Evolutionary conservation across 2,888 invertebrate species (phyloP), one percentile per base, ranked within the genome.

Genomic region (Eilema griseolum): DNA sequence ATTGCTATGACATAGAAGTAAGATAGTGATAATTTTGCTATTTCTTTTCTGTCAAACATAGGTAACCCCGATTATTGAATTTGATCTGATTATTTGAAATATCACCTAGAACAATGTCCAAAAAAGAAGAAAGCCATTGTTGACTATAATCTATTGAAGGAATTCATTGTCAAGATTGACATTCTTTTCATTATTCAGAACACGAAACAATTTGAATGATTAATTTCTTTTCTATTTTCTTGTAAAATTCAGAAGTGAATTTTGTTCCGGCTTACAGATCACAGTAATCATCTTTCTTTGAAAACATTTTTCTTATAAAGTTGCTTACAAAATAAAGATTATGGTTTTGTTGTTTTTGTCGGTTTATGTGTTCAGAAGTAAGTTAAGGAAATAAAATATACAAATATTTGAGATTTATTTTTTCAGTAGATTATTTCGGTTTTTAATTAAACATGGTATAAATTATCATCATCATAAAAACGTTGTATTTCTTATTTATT

Each of bases 151-250:
- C 52, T 52, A 52, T 52, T n/a, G 10, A n/a, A 52, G 4, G 10
- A 10, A 52, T n/a, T 4, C 28, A 60, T 28, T 24, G 23, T 37
- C 1, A 2, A 37, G 16, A 37, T 37, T 37, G 61, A 24, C 33
- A 24, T 37, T 62, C 23, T 37, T 37, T 37, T 62, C 37, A 62
- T 62, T 62, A 62, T 62, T 23, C 37, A 26, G n/a, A 46, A 63
- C 46, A 63, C n/a, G 46, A 63, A 41, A 46, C 46, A 46, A 63
- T 63, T 63, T 63, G 41, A 63, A 63, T 63, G 24, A 63, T 26
- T 41, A 63, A 46, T 63, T 63, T 63, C 20, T 24, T 63, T 63
- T 41, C 37, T 46, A 63, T 63, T 46, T 63, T 63, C 63, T 63
- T 62, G 61, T 62, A 24, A 16, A 11, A 24, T 37, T 33, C 61